Evolutionary conservation across 2,113 vertebrate species (phyloP), one percentile per base, ranked within the genome.

Genomic region (Regulus satrapa): DNA sequence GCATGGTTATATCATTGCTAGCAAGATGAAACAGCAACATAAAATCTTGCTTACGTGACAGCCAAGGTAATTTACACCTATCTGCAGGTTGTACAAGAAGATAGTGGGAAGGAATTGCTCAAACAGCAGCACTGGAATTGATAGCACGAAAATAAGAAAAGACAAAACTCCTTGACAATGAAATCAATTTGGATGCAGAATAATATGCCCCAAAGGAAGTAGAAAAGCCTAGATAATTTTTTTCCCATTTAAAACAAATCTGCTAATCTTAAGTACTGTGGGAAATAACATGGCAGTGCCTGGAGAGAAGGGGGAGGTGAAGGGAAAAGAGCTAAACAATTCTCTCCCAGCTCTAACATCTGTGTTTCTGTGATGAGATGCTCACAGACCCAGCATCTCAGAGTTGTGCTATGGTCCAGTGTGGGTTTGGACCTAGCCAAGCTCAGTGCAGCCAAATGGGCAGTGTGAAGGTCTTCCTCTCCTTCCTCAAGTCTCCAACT

Each of bases 121-220:
- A 75, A 77, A 61, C 13, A 88, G 67, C 40, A 74, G 74, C 46
- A 77, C 12, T 45, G 64, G 78, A 93, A 96, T 36, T 93, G 86
- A 77, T 41, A 82, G 71, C 16, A 29, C 55, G 72, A 88, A 95
- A 94, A 90, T 32, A 88, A 88, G 71, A 66, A 92, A 90, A 63
- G 46, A 83, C 41, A 80, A 93, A 94, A 72, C 61, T 94, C 45
- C 63, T 67, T 96, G 92, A 88, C 82, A 80, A 46, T 71, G 92
- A 94, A 96, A 95, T 95, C 94, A 93, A 95, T 96, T 90, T 95
- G 48, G 61, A 80, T 77, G 82, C 59, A 96, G 55, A 93, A 77
- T 88, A 92, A 93, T 92, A 46, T 81, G 18, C 82, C 90, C 63
- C 52, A 63, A 81, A 90, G 78, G 93, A 91, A 89, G 45, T 12